Evolutionary conservation across 2,888 invertebrate genomes (phyloP).

Genomic region (Athalia rosae): DNA sequence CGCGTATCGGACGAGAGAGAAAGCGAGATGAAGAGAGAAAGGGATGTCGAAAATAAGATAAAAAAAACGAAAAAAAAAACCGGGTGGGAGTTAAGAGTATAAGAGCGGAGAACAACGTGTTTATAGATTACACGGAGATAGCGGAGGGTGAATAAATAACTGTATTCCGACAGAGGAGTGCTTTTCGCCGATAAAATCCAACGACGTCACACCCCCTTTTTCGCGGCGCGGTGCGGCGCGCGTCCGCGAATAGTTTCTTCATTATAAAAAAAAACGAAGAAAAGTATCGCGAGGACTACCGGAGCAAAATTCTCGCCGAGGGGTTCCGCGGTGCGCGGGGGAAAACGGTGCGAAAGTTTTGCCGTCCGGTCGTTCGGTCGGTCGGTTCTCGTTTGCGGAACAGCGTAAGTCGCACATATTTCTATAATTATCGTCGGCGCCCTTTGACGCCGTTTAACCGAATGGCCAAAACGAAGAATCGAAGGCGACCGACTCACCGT

Average conservation of each 20-base stretch:
- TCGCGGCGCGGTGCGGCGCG: too few species aligned
- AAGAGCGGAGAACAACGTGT: slow-evolving; percentile 57
- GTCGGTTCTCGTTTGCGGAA: not conserved
- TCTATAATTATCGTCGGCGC: slow-evolving; percentile 73
- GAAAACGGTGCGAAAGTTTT: not conserved
- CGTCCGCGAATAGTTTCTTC: too few species aligned
- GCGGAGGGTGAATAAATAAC: slow-evolving; percentile 67
- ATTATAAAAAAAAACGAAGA: slow-evolving; percentile 17
- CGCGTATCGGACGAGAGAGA: slow-evolving; percentile 32
- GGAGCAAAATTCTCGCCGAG: not conserved
- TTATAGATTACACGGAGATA: slow-evolving; percentile 64
- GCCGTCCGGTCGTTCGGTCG: too few species aligned
- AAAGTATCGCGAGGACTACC: slow-evolving; percentile 26
- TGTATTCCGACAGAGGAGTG: slow-evolving; percentile 64
- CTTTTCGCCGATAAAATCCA: slow-evolving; percentile 28
- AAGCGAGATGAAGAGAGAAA: slow-evolving; percentile 8
- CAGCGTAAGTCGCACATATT: slow-evolving; percentile 70
- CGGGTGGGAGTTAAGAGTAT: slow-evolving; percentile 42
- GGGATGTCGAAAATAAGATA: not conserved
- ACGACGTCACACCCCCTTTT: slow-evolving; percentile 42
- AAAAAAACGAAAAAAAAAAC: slow-evolving; percentile 45
- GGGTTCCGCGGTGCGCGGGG: not conserved
- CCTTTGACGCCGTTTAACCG: slow-evolving; percentile 69
- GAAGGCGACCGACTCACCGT: slow-evolving; percentile 1
- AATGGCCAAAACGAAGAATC: slow-evolving; percentile 37